Evolutionary conservation across 2,888 invertebrate genomes (phyloP).

Genomic region (Ctenicera cuprea): DNA sequence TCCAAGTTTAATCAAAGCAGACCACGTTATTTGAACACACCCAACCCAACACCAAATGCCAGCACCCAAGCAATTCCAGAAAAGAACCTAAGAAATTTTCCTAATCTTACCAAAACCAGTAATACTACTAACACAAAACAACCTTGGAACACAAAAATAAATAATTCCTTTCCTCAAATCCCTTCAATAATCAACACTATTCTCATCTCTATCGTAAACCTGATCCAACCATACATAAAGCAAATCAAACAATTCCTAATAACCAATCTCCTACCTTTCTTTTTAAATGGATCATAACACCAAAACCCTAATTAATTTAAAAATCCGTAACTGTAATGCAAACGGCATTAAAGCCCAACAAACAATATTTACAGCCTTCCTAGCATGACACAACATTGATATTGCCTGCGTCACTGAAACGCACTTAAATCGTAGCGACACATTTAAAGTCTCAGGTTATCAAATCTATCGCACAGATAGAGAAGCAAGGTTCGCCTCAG

Average conservation of each 20-base stretch:
- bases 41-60: no score
- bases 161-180: background rate
- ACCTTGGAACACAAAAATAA: background rate
- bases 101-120: no score
- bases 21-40: no score
- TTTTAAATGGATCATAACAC: constrained; percentile 14
- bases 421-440: background rate
- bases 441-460: constrained; percentile 1
- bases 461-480: constrained; percentile 11
- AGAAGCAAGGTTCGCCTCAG: constrained; percentile 7
- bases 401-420: constrained; percentile 8
- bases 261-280: constrained; percentile 10
- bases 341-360: constrained; percentile 14
- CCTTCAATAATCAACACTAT: background rate
- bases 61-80: no score
- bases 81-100: no score
- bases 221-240: background rate
- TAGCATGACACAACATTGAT: constrained; percentile 7
- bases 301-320: background rate
- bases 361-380: constrained; percentile 1
- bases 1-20: constrained; percentile 20
- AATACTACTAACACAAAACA: no score
- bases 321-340: constrained; percentile 28
- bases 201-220: background rate
- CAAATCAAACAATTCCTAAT: constrained; percentile 31